Percentiles rank a stretch among this genome's conserved stretches.
Conservation (phyloP, 2,888 invertebrate species). For the Eilema sororculum region DNA sequence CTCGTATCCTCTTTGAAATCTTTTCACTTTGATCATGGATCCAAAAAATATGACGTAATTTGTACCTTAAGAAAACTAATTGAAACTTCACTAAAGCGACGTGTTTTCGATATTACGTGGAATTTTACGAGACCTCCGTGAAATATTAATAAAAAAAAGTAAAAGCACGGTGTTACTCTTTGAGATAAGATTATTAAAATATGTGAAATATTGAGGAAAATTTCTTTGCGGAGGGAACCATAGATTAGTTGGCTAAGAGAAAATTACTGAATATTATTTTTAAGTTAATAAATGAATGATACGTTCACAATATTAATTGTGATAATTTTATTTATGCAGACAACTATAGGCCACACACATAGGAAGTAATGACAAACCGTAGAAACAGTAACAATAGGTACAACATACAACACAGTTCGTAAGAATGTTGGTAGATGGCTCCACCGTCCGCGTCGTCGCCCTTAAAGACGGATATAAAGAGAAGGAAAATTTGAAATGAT, state of each 20-base stretch:
- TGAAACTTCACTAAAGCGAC: neutral
- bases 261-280: neutral
- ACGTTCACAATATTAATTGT: no score
- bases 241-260: neutral
- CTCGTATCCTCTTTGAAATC: neutral
- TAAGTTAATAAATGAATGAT: neutral
- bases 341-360: no score
- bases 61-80: neutral
- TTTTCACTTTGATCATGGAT: neutral
- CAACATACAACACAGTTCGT: no score
- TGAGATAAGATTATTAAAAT: neutral
- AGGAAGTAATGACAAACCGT: no score
- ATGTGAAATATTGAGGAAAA: neutral
- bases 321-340: no score
- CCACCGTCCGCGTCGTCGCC: no score
- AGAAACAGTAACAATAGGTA: no score
- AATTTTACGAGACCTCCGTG: neutral
- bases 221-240: neutral
- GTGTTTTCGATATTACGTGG: neutral
- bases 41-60: constrained; percentile 2
- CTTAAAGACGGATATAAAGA: no score
- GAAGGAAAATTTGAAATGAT: no score
- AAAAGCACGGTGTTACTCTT: neutral
- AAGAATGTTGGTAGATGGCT: no score
- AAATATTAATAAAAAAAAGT: constrained; percentile 6